Evolutionary conservation across 2,113 vertebrate species (phyloP).

Genomic region (Psophia crepitans): DNA sequence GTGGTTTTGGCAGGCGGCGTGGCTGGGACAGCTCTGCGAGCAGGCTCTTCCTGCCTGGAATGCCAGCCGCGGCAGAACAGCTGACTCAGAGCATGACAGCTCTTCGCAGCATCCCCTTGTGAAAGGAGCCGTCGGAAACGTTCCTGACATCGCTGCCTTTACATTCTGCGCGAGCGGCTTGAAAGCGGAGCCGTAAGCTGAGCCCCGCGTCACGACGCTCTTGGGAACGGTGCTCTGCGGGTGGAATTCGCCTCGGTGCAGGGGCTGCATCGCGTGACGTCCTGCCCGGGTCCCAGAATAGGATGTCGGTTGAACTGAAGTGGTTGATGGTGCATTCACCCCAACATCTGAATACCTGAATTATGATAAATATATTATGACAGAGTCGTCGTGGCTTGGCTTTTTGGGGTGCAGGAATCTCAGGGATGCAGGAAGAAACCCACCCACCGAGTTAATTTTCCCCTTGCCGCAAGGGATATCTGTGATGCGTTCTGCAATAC

Average conservation of each 20-base stretch:
- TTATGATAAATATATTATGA: rapidly evolving
- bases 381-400: neutral
- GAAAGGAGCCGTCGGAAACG: neutral
- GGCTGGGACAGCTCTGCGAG: neutral
- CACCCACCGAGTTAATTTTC: rapidly evolving
- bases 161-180: neutral
- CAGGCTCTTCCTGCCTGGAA: constrained; percentile 2
- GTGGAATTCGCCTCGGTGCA: neutral
- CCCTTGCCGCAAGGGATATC: neutral
- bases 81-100: constrained; percentile 49
- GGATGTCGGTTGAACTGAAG: neutral
- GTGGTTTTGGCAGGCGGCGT: neutral
- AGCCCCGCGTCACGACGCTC: neutral
- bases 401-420: neutral
- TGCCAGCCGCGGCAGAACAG: neutral
- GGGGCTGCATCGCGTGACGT: neutral
- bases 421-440: neutral
- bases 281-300: neutral
- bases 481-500: neutral
- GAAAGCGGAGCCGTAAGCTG: neutral
- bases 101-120: constrained; percentile 1
- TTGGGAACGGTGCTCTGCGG: neutral
- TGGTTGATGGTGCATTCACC: neutral
- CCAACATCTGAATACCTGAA: neutral
- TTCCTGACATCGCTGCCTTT: neutral